phyloP scores from a whole-genome alignment of 92 coral and sea anemone species.

The Porites evermanni region DNA sequence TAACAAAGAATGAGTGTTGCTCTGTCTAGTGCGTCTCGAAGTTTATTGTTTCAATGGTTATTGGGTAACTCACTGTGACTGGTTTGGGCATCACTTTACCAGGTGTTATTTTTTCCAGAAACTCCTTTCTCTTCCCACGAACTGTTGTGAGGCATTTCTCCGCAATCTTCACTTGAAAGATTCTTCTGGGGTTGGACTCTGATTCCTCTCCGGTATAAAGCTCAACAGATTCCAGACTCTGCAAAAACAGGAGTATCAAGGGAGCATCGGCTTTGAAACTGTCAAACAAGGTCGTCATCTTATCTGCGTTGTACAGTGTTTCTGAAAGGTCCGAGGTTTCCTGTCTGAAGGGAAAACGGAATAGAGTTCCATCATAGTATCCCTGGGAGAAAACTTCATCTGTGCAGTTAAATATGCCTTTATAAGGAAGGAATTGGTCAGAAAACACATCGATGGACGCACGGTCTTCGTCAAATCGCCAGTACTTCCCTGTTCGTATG shows the following conservation, averaged over 20 bases:
- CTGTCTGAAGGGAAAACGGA: slow-evolving; percentile 84
- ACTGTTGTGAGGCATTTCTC: slow-evolving; percentile 60
- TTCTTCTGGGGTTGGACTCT: slow-evolving; percentile 25
- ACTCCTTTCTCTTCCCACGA: slow-evolving; percentile 61
- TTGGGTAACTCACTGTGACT: slow-evolving; percentile 55
- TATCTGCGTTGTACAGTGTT: slow-evolving; percentile 74
- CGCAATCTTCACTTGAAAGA: slow-evolving; percentile 77
- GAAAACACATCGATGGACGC: slow-evolving; percentile 11
- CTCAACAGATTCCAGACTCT: slow-evolving; percentile 70
- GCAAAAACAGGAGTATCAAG: slow-evolving; percentile 74
- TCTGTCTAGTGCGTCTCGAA: neutral
- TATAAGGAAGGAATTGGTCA: slow-evolving; percentile 67
- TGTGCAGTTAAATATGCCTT: slow-evolving; percentile 54
- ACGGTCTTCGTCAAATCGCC: slow-evolving; percentile 22
- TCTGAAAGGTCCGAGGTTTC: slow-evolving; percentile 67
- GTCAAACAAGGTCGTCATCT: slow-evolving; percentile 61
- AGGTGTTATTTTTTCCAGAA: slow-evolving; percentile 37
- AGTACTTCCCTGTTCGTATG: slow-evolving; percentile 44
- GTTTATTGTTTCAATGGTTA: slow-evolving; percentile 52
- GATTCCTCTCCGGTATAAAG: slow-evolving; percentile 56
- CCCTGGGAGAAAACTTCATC: slow-evolving; percentile 26
- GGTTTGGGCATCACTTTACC: slow-evolving; percentile 23
- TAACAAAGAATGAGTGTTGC: slow-evolving; percentile 59
- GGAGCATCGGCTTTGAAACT: slow-evolving; percentile 75
- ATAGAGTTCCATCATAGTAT: slow-evolving; percentile 72